phyloP scores from a whole-genome alignment of 2,888 invertebrate genomes.

The Drosophila bunnanda region DNA sequence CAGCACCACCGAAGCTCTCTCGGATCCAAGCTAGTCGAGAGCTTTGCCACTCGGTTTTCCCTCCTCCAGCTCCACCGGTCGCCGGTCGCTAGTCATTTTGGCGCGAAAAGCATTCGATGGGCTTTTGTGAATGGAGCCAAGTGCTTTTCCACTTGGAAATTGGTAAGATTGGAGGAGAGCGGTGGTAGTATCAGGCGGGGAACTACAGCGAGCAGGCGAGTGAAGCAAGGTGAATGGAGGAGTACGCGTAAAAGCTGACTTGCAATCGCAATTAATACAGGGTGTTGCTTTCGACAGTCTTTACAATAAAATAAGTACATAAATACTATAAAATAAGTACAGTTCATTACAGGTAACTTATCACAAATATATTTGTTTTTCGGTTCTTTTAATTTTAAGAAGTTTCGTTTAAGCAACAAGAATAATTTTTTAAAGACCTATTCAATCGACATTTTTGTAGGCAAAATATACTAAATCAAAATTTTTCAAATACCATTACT shows the following conservation, averaged over 20 bases:
- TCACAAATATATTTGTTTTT: background rate
- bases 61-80: background rate
- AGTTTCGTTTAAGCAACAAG: too few species aligned
- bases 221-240: slow-evolving; percentile 47
- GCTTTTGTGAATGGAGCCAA: slow-evolving; percentile 70
- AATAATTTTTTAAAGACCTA: too few species aligned
- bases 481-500: too few species aligned
- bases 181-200: slow-evolving; percentile 30
- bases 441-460: too few species aligned
- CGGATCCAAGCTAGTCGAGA: slow-evolving; percentile 49
- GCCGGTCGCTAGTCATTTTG: slow-evolving; percentile 40
- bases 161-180: slow-evolving; percentile 29
- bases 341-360: too few species aligned
- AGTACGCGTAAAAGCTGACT: slow-evolving; percentile 63
- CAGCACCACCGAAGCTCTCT: slow-evolving; percentile 48
- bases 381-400: background rate
- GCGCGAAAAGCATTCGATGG: slow-evolving; percentile 56
- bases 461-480: too few species aligned
- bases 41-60: slow-evolving; percentile 50
- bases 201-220: background rate
- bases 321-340: too few species aligned
- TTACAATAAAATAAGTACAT: too few species aligned
- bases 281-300: slow-evolving; percentile 41
- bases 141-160: slow-evolving; percentile 50
- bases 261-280: slow-evolving; percentile 50